These are phyloP conservation scores for Diplosoma virens DNA, from an alignment of 23 tunicate species.

Conservation along the genomic window DNA sequence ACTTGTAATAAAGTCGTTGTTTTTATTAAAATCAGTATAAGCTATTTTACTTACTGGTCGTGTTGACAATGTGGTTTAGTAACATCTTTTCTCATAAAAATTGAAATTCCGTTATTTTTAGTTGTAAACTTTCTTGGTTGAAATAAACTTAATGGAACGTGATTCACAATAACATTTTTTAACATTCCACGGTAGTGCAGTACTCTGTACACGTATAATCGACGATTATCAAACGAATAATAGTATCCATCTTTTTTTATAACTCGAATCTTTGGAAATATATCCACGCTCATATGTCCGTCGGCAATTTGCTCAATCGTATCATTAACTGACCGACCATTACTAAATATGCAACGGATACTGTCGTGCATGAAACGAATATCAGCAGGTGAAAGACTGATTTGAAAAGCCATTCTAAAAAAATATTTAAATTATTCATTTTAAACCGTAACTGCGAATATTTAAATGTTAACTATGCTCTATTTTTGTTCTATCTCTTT, in stretches of 20 bases:
- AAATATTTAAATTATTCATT: no score
- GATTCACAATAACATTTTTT: background rate
- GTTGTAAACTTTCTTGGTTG: background rate
- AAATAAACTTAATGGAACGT: background rate
- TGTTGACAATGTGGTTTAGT: background rate
- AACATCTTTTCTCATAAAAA: background rate
- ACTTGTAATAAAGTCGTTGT: no score
- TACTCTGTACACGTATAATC: constrained; percentile 19
- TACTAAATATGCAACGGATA: constrained; percentile 5
- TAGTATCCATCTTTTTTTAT: constrained; percentile 3
- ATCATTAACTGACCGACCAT: constrained; percentile 14
- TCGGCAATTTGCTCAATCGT: background rate
- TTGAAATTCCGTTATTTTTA: background rate
- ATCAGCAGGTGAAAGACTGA: constrained; percentile 18
- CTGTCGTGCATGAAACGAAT: constrained; percentile 38
- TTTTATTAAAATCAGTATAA: no score
- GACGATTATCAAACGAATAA: constrained; percentile 39
- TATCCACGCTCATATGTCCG: background rate
- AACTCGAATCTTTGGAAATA: constrained; percentile 24
- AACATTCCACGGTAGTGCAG: background rate
- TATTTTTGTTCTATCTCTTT: no score
- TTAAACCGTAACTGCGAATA: no score
- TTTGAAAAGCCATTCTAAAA: background rate
- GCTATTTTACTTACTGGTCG: no score
- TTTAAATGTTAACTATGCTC: no score